Evolutionary conservation across 2,113 vertebrate genomes (phyloP), one percentile per base, ranked within the genome.

Genomic region (Eulacestoma nigropectus): DNA sequence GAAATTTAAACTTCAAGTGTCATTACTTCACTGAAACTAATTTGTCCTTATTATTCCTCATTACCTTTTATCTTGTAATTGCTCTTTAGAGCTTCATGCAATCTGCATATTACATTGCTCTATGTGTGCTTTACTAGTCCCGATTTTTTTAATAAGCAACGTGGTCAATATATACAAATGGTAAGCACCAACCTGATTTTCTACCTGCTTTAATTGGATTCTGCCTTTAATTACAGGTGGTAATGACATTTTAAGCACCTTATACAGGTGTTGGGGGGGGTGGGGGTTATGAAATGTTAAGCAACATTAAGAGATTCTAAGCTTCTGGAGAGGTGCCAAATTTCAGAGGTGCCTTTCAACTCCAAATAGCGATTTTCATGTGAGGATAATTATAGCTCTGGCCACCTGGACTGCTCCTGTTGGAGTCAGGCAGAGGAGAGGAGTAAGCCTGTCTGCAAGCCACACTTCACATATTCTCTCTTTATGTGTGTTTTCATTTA

Each of bases 171-270:
- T 89, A 90, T 80, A 96, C 91, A 81, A 97, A 89, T 8, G 63
- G 42, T 93, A 95, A 87, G 68, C 70, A 94, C 77, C 93, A 96
- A 77, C 96, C 90, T 94, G 93, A 96, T 97, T 97, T 92, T 42
- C 95, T 97, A 88, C 77, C 95, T 91, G 60, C 50, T 18, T 65
- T 97, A 97, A 98, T 97, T 98, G 95, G 96, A 98, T 97, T 97
- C 93, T 90, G 89, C 53, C 44, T 97, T 96, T 97, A 98, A 98
- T 98, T 98, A 98, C 96, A 98, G 92, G 90, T 97, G 92, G 96
- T 97, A 98, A 98, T 98, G 97, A 92, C 93, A 97, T 98, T 98
- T 98, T 98, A 98, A 98, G 97, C 90, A 98, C 96, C 92, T 96
- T 97, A 92, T 97, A 96, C 94, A 98, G 97, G 97, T 98, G 97